These are phyloP conservation scores for Sula dactylatra DNA, from an alignment of 2,113 vertebrate species.

Conservation along the genomic window DNA sequence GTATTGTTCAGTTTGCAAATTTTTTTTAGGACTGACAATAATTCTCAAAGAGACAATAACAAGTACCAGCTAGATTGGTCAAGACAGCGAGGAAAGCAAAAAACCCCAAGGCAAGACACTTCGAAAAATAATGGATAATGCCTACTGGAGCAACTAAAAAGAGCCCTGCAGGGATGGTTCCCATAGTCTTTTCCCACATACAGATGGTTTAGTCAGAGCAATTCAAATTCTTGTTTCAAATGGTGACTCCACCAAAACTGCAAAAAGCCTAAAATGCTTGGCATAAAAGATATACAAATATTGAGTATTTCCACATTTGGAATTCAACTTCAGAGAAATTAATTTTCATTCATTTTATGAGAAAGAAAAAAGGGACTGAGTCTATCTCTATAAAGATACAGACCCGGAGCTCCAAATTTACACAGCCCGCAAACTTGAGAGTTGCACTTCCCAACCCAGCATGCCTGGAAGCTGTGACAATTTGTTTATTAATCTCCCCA, in stretches of 20 bases:
- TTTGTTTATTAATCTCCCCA: background rate
- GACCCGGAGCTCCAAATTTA: background rate
- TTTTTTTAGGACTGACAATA: too few relatives aligned
- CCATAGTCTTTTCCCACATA: background rate
- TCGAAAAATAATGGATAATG: slow-evolving; percentile 19
- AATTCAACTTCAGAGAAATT: background rate
- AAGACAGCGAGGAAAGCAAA: background rate
- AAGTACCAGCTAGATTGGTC: slow-evolving; percentile 11
- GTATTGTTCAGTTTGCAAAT: too few relatives aligned
- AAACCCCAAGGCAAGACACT: background rate
- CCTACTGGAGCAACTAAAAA: background rate
- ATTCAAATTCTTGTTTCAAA: background rate
- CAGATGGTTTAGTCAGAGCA: background rate
- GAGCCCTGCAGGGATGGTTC: background rate
- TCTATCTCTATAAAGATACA: background rate
- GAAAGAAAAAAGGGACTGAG: background rate
- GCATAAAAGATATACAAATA: background rate
- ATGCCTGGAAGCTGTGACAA: background rate
- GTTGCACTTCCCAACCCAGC: background rate
- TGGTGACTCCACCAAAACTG: background rate
- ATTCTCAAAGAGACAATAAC: background rate
- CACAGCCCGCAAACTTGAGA: fast-evolving
- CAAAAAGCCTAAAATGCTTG: background rate
- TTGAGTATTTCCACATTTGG: background rate
- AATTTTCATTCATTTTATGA: background rate